Evolutionary conservation across 2,888 invertebrate species (phyloP).

Genomic region (Platycheirus rosarum): DNA sequence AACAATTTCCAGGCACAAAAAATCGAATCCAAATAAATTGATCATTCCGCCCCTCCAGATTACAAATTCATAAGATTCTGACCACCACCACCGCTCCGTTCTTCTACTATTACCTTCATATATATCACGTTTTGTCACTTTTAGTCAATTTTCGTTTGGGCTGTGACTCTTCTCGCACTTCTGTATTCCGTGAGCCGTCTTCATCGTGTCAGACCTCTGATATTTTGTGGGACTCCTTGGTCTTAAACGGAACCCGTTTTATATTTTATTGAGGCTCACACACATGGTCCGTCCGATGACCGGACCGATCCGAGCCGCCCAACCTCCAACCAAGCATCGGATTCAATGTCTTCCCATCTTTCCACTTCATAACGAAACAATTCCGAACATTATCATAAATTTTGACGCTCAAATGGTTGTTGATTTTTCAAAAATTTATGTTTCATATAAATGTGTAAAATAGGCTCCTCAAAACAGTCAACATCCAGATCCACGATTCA

Average conservation of each 20-base stretch:
- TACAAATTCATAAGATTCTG: conserved; percentile 23
- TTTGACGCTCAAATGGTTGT: conserved; percentile 71
- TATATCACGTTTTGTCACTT: conserved; percentile 72
- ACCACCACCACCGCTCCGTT: conserved; percentile 50
- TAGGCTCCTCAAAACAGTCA: conserved; percentile 32
- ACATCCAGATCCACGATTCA: too few relatives aligned
- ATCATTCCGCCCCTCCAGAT: conserved; percentile 45
- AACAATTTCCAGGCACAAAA: too few relatives aligned
- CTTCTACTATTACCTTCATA: conserved; percentile 44
- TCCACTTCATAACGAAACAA: conserved; percentile 72
- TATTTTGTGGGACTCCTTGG: conserved; percentile 7
- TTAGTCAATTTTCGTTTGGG: conserved; percentile 70
- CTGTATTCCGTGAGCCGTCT: conserved; percentile 71
- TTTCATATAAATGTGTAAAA: conserved; percentile 74
- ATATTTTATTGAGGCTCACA: conserved; percentile 39
- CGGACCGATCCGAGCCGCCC: conserved; percentile 10
- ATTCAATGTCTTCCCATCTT: conserved; percentile 57
- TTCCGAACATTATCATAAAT: conserved; percentile 74
- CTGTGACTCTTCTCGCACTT: conserved; percentile 74
- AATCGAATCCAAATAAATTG: conserved; percentile 54
- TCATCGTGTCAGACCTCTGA: conserved; percentile 35
- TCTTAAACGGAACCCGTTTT: conserved; percentile 56
- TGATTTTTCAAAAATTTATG: conserved; percentile 74
- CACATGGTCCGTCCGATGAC: conserved; percentile 49
- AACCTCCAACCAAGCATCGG: conserved; percentile 41